phyloP scores from a whole-genome alignment of 1,140 invertebrate genomes.

The Rhizoglyphus robini region DNA sequence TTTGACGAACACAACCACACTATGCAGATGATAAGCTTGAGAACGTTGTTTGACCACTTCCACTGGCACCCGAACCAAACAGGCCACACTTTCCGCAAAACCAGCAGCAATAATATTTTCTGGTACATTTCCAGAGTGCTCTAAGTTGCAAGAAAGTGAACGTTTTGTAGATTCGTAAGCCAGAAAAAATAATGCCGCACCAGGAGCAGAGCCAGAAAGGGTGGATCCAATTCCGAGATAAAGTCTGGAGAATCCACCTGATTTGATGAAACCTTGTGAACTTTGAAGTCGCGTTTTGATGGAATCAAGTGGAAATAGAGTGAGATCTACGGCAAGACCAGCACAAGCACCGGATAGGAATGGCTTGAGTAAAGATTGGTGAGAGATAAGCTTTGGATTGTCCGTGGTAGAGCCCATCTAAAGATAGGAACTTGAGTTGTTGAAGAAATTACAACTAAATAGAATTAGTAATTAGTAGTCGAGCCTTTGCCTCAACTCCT shows the following conservation, averaged over 20 bases:
- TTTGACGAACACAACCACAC: conserved; percentile 45
- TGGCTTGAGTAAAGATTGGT: no score
- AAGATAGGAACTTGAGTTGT: no score
- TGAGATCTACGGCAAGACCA: conserved; percentile 48
- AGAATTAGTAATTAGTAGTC: no score
- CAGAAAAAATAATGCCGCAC: conserved; percentile 78
- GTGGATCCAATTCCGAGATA: conserved; percentile 76
- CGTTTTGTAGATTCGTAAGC: conserved; percentile 70
- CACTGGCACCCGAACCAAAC: conserved; percentile 74
- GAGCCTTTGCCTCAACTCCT: no score
- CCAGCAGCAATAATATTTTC: background rate
- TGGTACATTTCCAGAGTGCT: no score
- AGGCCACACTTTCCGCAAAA: conserved; percentile 43
- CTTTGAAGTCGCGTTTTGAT: conserved; percentile 86
- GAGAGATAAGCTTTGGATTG: no score
- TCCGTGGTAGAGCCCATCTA: no score
- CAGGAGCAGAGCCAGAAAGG: conserved; percentile 67
- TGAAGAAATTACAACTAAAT: no score
- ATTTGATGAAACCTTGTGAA: conserved; percentile 62
- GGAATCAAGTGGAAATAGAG: conserved; percentile 81
- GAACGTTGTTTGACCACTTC: conserved; percentile 89
- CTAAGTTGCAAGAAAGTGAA: conserved; percentile 51
- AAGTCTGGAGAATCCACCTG: conserved; percentile 74
- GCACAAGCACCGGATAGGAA: conserved; percentile 41
- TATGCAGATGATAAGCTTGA: conserved; percentile 49